Evolutionary conservation across 1,140 invertebrate genomes (phyloP), one percentile per base, ranked within the genome.

Genomic region (Amphibalanus amphitrite): DNA sequence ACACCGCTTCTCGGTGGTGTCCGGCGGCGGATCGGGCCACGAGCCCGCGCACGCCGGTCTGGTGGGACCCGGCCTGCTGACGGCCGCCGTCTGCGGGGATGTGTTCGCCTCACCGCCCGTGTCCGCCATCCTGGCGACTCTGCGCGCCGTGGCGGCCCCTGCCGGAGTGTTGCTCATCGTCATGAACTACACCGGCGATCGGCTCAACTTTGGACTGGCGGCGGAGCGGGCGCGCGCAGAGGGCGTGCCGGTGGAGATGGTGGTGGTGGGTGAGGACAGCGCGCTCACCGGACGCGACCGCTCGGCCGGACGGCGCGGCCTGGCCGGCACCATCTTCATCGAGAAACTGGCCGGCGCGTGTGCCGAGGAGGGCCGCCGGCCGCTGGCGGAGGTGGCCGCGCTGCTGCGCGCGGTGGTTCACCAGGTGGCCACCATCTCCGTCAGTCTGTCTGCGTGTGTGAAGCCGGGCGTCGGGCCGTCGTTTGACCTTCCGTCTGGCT

Each of bases 181-280:
- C 13, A 87, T 88, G 17, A 95, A 94, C 82, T 94, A 95, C 78
- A 94, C 92, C 10, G 91, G 91, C 0, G 92, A 94, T 77, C 81
- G 90, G 75, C 79, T 95, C 4, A 93, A 93, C 79, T 93, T 93
- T 81, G 91, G 91, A 26, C 84, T 90, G 78, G 90, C 90, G 0
- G 82, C 88, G 65, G 90, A 93, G 78, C 85, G 86, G 77, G 88
- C 87, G 1, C 86, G 82, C 77, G 81, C 81, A 65, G 79, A 83
- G 74, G 87, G 86, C 0, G 81, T 88, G 67, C 85, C 86, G 79
- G 87, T 86, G 74, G 81, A 78, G 74, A n/a, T 86, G 78, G 77
- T 91, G 17, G 83, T 88, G 29, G 84, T 90, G 8, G 86, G 84
- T 0, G 90, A 92, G 74, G 89, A 92, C 77, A 87, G 87, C 70